Evolutionary conservation across 2,797 vertebrate genomes (phyloP).

Genomic region (Pelodytes ibericus): DNA sequence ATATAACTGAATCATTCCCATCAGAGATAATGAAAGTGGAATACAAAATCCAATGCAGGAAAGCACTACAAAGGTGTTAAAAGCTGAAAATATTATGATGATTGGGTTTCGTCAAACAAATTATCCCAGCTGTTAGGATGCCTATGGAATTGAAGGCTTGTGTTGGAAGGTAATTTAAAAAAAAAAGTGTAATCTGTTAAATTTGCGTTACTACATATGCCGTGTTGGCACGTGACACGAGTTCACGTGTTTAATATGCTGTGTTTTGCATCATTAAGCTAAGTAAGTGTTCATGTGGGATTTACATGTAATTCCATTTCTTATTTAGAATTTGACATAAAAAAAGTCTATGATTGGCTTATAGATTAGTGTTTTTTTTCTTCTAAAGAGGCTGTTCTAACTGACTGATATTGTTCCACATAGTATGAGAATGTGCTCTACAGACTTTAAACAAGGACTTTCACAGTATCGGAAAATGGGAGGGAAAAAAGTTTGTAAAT

Average conservation of each 20-base stretch:
- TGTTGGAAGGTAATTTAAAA: slow-evolving; percentile 29
- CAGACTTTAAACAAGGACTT: no score
- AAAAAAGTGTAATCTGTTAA: slow-evolving; percentile 38
- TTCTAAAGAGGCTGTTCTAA: no score
- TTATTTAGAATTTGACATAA: no score
- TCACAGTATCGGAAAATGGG: no score
- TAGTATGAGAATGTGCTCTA: no score
- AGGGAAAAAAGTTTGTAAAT: no score
- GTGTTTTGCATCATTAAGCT: slow-evolving; percentile 35
- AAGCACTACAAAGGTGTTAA: slow-evolving; percentile 64
- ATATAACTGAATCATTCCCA: slow-evolving; percentile 67
- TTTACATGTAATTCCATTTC: background rate
- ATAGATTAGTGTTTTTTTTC: no score
- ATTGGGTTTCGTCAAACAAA: slow-evolving; percentile 56
- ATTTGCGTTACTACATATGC: slow-evolving; percentile 28
- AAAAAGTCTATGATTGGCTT: no score
- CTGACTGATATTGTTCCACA: no score
- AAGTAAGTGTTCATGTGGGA: slow-evolving; percentile 17
- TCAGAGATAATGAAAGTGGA: slow-evolving; percentile 70
- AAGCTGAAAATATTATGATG: slow-evolving; percentile 63
- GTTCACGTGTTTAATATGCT: slow-evolving; percentile 37
- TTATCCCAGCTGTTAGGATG: slow-evolving; percentile 31
- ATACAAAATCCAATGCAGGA: slow-evolving; percentile 60
- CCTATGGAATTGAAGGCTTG: slow-evolving; percentile 35
- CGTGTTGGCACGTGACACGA: slow-evolving; percentile 35